phyloP scores from a whole-genome alignment of 2,113 vertebrate genomes.

The Marmota flaviventris region DNA sequence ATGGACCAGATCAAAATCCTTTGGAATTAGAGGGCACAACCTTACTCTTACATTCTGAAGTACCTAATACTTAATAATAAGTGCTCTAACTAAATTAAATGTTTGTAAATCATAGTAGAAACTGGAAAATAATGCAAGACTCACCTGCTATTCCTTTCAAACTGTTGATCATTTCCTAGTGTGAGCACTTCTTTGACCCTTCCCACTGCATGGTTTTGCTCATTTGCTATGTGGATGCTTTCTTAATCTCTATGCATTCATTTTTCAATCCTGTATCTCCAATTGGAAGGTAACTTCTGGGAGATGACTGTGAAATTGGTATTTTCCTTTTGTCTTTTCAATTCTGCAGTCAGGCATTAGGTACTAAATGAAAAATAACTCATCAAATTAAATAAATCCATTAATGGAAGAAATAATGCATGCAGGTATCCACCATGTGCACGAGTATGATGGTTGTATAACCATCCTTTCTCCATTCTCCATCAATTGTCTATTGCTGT shows the following conservation, averaged over 20 bases:
- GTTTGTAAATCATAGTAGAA: neutral
- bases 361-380: neutral
- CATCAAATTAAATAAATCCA: neutral
- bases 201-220: neutral
- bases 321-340: neutral
- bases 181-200: rapidly evolving
- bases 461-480: neutral
- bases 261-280: neutral
- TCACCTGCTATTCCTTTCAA: neutral
- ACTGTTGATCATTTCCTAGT: neutral
- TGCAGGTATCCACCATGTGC: too few species aligned
- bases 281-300: neutral
- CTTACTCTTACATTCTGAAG: neutral
- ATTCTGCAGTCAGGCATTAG: neutral
- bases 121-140: neutral
- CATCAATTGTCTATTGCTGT: neutral
- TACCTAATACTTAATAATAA: neutral
- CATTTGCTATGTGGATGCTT: neutral
- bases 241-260: neutral
- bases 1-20: neutral
- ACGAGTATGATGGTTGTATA: neutral
- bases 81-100: neutral
- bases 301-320: neutral
- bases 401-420: neutral
- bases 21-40: neutral